Evolutionary conservation across 2,797 vertebrate species (phyloP), one percentile per base, ranked within the genome.

Genomic region (Muscicapa striata): DNA sequence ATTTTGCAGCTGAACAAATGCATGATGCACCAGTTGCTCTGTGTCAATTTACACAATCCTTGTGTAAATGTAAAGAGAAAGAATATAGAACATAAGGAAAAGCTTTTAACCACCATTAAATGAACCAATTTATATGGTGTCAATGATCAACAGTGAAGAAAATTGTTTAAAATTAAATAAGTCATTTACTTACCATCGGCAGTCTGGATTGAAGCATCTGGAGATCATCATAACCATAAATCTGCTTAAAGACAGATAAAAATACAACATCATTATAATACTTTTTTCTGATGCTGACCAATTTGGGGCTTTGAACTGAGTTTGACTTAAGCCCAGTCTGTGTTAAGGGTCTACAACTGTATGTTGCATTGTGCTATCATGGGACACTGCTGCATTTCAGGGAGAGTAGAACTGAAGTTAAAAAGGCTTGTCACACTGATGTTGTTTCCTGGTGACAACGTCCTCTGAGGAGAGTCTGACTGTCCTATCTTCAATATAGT

Each of bases 201-300:
- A 91, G 72, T 41, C 89, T 82, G 72, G 89, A 91, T 22, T 91
- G 89, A 82, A 91, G 89, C 77, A 91, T 98, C 93, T 99, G 99
- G 81, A 99, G 98, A 96, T 99, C 99, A 49, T 99, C 99, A 40
- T 99, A 99, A 93, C 99, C 98, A 46, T 99, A 99, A 93, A 99
- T 99, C 98, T 99, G 98, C 97, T 98, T 96, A 76, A 93, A 87
- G 94, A 94, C 90, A 95, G 89, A 66, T 62, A 92, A 49, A 81
- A 66, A 34, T 6, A 91, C 40, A 72, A 58, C 16, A 54, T 55
- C 43, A 68, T 82, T 89, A 38, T 80, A 90, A 68, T 62, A 79
- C 75, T 55, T 84, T 79, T 62, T 54, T 62, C 75, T 57, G 43
- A 55, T 49, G 20, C 36, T 55, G 32, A 55, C 49, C 55, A 27